phyloP scores from a whole-genome alignment of 2,797 vertebrate genomes.

The Argya squamiceps region DNA sequence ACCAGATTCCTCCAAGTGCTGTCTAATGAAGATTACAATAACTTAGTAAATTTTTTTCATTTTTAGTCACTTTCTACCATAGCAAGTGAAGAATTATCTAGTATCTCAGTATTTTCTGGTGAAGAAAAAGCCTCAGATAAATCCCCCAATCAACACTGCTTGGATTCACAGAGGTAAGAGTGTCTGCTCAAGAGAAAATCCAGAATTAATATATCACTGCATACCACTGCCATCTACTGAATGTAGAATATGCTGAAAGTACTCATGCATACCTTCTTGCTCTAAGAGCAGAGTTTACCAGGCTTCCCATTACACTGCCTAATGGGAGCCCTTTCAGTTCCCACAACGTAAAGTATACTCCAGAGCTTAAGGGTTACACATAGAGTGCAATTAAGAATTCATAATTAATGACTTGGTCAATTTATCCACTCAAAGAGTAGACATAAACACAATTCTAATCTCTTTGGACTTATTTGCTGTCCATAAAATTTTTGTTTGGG shows the following conservation, averaged over 20 bases:
- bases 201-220: conserved; percentile 5
- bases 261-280: background rate
- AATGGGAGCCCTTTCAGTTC: background rate
- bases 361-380: background rate
- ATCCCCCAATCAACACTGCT: background rate
- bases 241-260: background rate
- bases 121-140: background rate
- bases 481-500: background rate
- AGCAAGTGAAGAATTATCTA: background rate
- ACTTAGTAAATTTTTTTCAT: background rate
- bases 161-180: background rate
- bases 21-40: background rate
- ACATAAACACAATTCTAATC: background rate
- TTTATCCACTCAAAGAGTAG: background rate
- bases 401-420: background rate
- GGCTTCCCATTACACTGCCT: background rate
- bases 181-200: conserved; percentile 19
- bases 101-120: background rate
- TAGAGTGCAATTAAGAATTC: background rate
- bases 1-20: background rate
- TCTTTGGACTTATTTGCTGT: background rate
- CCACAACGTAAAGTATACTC: background rate
- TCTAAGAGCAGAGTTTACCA: background rate
- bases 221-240: conserved; percentile 64
- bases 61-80: background rate